Conservation (phyloP, 1,140 invertebrate genomes). For the Solen grandis region DNA sequence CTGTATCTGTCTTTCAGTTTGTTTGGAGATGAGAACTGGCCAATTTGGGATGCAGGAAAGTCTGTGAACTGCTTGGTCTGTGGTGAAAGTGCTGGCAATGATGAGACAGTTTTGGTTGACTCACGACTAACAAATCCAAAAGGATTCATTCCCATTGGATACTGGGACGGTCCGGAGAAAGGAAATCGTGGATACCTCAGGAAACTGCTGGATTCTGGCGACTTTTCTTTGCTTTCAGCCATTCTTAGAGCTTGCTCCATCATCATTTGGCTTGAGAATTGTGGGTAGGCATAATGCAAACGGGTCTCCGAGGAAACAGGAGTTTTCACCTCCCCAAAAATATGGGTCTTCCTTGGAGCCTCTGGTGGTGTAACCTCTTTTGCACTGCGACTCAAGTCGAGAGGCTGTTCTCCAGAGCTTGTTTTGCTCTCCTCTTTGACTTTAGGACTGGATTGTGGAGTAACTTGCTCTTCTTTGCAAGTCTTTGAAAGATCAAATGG, state of each 20-base stretch:
- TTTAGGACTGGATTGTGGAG: constrained; percentile 2
- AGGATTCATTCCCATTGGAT: constrained; percentile 56
- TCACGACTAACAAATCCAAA: constrained; percentile 62
- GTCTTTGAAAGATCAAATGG: constrained; percentile 70
- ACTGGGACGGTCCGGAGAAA: constrained; percentile 36
- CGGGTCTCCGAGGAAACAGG: constrained; percentile 42
- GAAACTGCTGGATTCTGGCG: constrained; percentile 45
- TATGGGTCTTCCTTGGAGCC: constrained; percentile 72
- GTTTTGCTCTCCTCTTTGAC: neutral
- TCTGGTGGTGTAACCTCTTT: constrained; percentile 66
- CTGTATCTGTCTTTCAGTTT: constrained; percentile 93
- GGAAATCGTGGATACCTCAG: constrained; percentile 67
- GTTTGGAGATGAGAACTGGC: constrained; percentile 71
- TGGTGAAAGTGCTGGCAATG: constrained; percentile 31
- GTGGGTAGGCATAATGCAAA: constrained; percentile 74
- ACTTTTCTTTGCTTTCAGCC: constrained; percentile 69
- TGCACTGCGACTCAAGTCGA: constrained; percentile 61
- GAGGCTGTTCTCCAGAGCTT: constrained; percentile 59
- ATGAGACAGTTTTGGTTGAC: constrained; percentile 34
- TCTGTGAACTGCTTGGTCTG: constrained; percentile 40
- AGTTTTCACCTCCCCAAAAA: constrained; percentile 69
- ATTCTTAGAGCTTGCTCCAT: constrained; percentile 68
- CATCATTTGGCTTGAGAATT: constrained; percentile 64
- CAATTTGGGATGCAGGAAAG: constrained; percentile 32
- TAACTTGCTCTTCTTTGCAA: constrained; percentile 18